Conservation (phyloP, 2,888 invertebrate species). For the Drosophila parthenogenetica region DNA sequence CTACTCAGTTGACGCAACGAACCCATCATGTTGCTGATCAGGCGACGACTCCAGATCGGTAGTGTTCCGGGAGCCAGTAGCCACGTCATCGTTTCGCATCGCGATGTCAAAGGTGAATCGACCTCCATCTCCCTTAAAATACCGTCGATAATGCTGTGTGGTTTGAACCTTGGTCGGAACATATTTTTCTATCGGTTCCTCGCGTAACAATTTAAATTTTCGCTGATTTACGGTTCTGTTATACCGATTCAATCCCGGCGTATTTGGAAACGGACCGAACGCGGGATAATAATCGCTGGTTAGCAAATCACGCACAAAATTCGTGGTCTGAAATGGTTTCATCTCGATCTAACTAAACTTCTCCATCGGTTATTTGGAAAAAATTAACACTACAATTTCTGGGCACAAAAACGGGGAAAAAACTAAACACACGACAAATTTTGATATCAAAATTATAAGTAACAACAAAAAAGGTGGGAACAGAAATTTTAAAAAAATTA, state of each 20-base stretch:
- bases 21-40: constrained; percentile 61
- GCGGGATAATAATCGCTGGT: neutral
- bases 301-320: constrained; percentile 41
- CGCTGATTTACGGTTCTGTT: neutral
- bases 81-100: constrained; percentile 73
- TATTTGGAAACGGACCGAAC: neutral
- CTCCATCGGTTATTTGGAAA: neutral
- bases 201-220: constrained; percentile 27
- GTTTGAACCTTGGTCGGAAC: constrained; percentile 3
- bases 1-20: constrained; percentile 45
- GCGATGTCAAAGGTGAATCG: constrained; percentile 15
- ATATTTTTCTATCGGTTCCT: neutral
- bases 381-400: neutral
- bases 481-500: neutral
- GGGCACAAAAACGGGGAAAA: neutral
- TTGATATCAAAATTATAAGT: neutral
- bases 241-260: neutral
- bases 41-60: constrained; percentile 81
- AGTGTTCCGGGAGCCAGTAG: constrained; percentile 57
- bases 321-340: constrained; percentile 2
- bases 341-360: constrained; percentile 14
- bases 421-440: constrained; percentile 2
- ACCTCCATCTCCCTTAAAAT: constrained; percentile 40
- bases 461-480: neutral
- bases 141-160: constrained; percentile 39